phyloP scores from a whole-genome alignment of 2,113 vertebrate species.

The Dasyurus viverrinus region DNA sequence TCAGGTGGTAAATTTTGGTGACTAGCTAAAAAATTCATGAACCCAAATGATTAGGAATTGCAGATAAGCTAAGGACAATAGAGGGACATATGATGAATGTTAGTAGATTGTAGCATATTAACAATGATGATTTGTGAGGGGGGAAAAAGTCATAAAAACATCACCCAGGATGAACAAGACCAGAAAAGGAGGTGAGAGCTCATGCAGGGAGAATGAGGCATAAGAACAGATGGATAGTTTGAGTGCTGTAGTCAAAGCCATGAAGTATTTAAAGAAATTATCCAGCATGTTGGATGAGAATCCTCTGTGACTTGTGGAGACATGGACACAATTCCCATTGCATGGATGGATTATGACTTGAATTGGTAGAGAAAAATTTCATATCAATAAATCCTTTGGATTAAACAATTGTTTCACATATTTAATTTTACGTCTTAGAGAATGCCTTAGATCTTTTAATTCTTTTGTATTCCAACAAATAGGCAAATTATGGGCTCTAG shows the following conservation, averaged over 20 bases:
- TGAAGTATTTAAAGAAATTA: not conserved
- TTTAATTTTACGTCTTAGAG: not conserved
- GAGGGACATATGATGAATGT: not conserved
- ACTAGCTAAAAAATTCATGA: not conserved
- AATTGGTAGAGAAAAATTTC: not conserved
- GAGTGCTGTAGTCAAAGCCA: not conserved
- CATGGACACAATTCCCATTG: not conserved
- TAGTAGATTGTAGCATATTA: not conserved
- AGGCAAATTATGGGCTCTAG: not conserved
- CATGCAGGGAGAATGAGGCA: not conserved
- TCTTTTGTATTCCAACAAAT: not conserved
- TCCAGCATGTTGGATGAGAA: not conserved
- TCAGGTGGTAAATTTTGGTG: not conserved
- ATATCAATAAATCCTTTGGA: not conserved
- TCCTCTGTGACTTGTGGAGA: not conserved
- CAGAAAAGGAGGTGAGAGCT: not conserved
- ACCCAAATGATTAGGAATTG: not conserved
- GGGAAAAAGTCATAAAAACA: not conserved
- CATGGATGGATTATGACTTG: not conserved
- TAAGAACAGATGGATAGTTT: not conserved
- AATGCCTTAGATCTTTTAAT: not conserved
- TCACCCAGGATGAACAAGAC: not conserved
- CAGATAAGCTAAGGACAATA: not conserved
- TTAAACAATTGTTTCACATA: not conserved
- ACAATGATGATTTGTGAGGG: not conserved